Base-by-base conservation (phyloP, 1,140 invertebrate genomes). In the Vanessa atalanta region DNA sequence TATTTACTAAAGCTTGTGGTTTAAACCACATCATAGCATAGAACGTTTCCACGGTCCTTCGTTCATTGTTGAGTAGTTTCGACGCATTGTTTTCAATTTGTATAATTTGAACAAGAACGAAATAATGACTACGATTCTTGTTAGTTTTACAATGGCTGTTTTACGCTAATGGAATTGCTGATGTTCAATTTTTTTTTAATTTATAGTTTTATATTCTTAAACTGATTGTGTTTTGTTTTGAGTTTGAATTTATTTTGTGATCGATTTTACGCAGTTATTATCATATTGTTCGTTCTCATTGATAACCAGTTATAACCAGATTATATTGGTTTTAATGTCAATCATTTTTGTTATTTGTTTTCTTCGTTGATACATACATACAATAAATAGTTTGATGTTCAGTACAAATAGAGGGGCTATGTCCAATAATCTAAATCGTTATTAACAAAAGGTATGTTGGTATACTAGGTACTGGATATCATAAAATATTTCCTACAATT, bases 51-150 rank as follows among this genome's bases (percentile, higher is more conserved):
- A 48, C 26, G 47, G 66, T 31, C 26, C 57, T 64, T 20, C 61
- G 48, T 26, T 69, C 51, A 57, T 74, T 74, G 51, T 74, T 74
- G 20, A 61, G 57, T 68, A 69, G 60, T 70, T 65, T 37, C 31
- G 50, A 68, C 53, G 66, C 61, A 65, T 70, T 74, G 72, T 74
- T 74, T 65, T 65, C 66, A 69, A 70, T 74, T 74, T 70, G 55
- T 69, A 69, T 70, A 70, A 74, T 55, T 74, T 65, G 5, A 61
- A 65, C 47, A 23, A 51, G 15, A 20, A 65, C 20, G 67, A 23
- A 69, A 69, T 51, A 67, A 66, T 37, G 70, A 72, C 53, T 66
- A 8, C 7, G 23, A 23, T 57, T 57, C 23, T 47, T 37, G 50
- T 14, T 20, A 14, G 31, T 67, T 55, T 15, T 37, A 20, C 6